Evolutionary conservation across 2,113 vertebrate genomes (phyloP).

Genomic region (Tichodroma muraria): DNA sequence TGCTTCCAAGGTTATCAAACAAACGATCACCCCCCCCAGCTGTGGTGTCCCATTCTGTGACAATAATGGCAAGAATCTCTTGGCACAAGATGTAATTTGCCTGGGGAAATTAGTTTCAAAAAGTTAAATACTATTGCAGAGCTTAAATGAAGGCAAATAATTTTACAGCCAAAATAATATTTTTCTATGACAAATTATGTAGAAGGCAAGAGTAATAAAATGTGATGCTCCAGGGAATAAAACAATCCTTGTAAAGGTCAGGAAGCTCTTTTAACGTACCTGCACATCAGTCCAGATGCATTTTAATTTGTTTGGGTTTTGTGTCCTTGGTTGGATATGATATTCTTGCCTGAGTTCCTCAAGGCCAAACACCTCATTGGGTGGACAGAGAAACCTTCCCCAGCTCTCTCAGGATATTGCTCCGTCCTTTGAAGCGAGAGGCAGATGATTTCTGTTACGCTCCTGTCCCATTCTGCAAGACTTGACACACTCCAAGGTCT

Average conservation of each 20-base stretch:
- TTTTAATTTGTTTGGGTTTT: slow-evolving; percentile 9
- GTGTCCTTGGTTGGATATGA: not conserved
- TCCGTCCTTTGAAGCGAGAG: not conserved
- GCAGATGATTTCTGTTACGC: not conserved
- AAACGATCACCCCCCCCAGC: not conserved
- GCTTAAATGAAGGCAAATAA: not conserved
- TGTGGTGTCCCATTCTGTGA: not conserved
- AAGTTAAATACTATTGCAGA: not conserved
- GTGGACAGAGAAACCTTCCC: not conserved
- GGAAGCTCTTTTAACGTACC: not conserved
- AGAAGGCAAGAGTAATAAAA: slow-evolving; percentile 17
- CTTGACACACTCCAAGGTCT: not conserved
- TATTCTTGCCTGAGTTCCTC: not conserved
- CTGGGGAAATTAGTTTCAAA: slow-evolving; percentile 24
- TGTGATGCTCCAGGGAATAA: slow-evolving; percentile 6
- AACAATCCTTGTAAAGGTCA: slow-evolving; percentile 30
- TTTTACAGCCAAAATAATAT: slow-evolving; percentile 53
- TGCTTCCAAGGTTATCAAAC: not conserved
- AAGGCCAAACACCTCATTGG: not conserved
- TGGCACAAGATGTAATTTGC: slow-evolving; percentile 6
- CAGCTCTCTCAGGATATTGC: not conserved
- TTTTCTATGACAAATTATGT: slow-evolving; percentile 37
- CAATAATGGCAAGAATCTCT: slow-evolving; percentile 21
- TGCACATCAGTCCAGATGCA: not conserved
- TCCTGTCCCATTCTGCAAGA: not conserved